Evolutionary conservation across 2,888 invertebrate genomes (phyloP).

Genomic region (Ormyrus thymus): DNA sequence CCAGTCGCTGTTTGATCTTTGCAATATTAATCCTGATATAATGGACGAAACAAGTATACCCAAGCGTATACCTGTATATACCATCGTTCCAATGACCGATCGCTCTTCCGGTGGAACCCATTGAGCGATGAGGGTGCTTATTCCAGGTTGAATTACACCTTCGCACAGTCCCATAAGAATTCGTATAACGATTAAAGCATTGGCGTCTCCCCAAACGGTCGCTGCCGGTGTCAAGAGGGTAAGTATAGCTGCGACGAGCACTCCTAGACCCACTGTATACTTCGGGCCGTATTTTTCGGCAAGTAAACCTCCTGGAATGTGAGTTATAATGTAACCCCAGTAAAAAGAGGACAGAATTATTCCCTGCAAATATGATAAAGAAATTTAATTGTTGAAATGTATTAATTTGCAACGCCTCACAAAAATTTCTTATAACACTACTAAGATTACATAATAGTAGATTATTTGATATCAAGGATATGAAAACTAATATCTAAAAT

Average conservation of each 20-base stretch:
- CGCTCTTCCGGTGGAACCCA: slow-evolving; percentile 86
- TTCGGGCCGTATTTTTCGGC: slow-evolving; percentile 89
- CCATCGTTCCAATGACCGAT: slow-evolving; percentile 83
- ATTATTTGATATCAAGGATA: too few relatives aligned
- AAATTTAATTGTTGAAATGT: neutral
- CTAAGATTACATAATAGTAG: too few relatives aligned
- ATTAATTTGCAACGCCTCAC: too few relatives aligned
- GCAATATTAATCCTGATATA: slow-evolving; percentile 79
- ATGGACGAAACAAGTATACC: slow-evolving; percentile 79
- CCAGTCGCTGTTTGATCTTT: slow-evolving; percentile 79
- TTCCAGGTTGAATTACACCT: slow-evolving; percentile 87
- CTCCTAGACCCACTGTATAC: slow-evolving; percentile 85
- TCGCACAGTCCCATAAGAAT: slow-evolving; percentile 87
- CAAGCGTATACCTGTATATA: slow-evolving; percentile 84
- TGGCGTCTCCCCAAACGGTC: slow-evolving; percentile 80
- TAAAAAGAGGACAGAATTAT: slow-evolving; percentile 86
- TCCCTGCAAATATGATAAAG: slow-evolving; percentile 76
- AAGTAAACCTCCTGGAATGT: slow-evolving; percentile 85
- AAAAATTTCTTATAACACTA: too few relatives aligned
- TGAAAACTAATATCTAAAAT: too few relatives aligned
- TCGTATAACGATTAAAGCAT: slow-evolving; percentile 81
- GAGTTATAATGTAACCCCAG: slow-evolving; percentile 87
- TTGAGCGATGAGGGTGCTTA: slow-evolving; percentile 84
- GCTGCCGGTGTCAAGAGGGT: slow-evolving; percentile 85
- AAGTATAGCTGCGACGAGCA: slow-evolving; percentile 85